phyloP scores from a whole-genome alignment of 2,888 invertebrate species.

The Chrysina gloriosa region DNA sequence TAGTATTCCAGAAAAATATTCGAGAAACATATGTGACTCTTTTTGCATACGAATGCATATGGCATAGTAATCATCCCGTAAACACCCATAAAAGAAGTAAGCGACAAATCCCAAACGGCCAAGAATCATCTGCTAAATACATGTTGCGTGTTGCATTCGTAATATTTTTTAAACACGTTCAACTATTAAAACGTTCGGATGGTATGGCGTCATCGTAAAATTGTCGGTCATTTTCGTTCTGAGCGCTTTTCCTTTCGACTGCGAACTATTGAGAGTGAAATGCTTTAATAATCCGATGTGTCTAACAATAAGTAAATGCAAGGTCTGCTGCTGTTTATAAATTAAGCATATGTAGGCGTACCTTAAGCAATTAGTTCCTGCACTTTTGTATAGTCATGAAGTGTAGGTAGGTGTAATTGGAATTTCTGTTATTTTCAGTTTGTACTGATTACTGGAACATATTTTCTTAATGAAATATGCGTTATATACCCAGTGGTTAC shows the following conservation, averaged over 20 bases:
- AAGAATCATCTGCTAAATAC: background rate
- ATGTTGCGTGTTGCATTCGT: background rate
- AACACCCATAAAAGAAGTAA: background rate
- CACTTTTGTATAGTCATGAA: conserved; percentile 5
- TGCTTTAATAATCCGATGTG: background rate
- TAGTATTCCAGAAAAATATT: background rate
- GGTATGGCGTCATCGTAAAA: background rate
- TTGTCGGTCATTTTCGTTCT: no score
- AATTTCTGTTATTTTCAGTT: no score
- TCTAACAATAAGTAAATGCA: background rate
- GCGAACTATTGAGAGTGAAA: no score
- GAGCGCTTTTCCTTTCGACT: no score
- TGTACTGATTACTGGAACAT: no score
- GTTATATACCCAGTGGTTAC: background rate
- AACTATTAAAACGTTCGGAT: background rate
- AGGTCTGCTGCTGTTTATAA: background rate
- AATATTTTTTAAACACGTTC: conserved; percentile 1
- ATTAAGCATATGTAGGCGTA: conserved; percentile 9
- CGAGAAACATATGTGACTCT: no score
- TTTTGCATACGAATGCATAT: conserved; percentile 1
- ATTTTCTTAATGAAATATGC: background rate
- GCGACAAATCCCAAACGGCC: background rate
- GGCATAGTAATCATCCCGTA: conserved; percentile 8
- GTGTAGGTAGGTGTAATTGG: background rate
- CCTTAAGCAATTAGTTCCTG: conserved; percentile 15